These are phyloP conservation scores for Papilio gigon DNA, from an alignment of 2,888 invertebrate genomes.

Conservation along the genomic window DNA sequence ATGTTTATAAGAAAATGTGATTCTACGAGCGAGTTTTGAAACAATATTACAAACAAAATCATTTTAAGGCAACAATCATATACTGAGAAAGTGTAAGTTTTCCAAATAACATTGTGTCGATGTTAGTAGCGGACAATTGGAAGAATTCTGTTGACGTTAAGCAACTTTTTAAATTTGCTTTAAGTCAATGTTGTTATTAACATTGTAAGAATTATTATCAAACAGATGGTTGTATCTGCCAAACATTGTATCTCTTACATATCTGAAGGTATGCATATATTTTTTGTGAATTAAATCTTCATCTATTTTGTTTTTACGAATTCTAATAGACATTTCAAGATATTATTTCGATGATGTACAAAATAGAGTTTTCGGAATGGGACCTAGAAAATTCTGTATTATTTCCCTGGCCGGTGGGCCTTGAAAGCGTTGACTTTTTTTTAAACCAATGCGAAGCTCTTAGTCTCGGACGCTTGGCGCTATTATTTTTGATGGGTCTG, in stretches of 20 bases:
- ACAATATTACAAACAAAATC: conserved; percentile 53
- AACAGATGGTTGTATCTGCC: background rate
- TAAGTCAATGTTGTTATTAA: conserved; percentile 1
- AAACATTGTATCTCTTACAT: background rate
- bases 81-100: conserved; percentile 57
- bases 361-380: background rate
- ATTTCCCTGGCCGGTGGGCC: background rate
- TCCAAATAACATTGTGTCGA: conserved; percentile 63
- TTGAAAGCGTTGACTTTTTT: conserved; percentile 32
- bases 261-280: background rate
- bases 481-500: conserved; percentile 56
- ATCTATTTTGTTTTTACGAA: too few species aligned
- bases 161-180: conserved; percentile 16
- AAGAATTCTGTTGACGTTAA: conserved; percentile 60
- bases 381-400: background rate
- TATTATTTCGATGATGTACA: too few species aligned
- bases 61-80: conserved; percentile 48
- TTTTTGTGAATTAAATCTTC: too few species aligned
- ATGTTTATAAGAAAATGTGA: conserved; percentile 73
- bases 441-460: conserved; percentile 10
- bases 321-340: too few species aligned
- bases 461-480: conserved; percentile 37
- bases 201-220: background rate
- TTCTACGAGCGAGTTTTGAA: conserved; percentile 65
- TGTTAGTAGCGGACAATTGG: conserved; percentile 52